phyloP scores from a whole-genome alignment of 2,797 vertebrate genomes.

The Monodelphis domestica region DNA sequence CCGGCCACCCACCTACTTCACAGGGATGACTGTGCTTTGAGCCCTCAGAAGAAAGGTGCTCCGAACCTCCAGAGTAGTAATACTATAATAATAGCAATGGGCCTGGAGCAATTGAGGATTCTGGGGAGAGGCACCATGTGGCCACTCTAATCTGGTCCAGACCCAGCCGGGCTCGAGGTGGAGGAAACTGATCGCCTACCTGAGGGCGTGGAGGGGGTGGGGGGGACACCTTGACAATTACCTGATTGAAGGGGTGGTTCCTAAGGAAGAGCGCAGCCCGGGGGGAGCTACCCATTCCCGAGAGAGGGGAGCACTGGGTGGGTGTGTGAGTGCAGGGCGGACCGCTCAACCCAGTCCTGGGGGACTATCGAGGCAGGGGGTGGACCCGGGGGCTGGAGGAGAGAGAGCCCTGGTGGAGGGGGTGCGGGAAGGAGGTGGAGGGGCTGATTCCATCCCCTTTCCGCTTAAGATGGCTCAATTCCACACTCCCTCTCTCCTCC shows the following conservation, averaged over 20 bases:
- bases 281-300: background rate
- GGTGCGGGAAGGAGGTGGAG: conserved; percentile 14
- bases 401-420: background rate
- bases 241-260: background rate
- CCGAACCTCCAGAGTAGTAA: background rate
- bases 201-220: background rate
- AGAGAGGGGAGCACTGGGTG: background rate
- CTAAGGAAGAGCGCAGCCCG: background rate
- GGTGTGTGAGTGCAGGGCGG: no score
- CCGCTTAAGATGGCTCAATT: conserved; percentile 72
- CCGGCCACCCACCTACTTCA: conserved; percentile 21
- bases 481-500: conserved; percentile 45
- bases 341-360: background rate
- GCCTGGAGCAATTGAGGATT: background rate
- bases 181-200: conserved; percentile 47
- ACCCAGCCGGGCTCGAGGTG: conserved; percentile 57
- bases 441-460: conserved; percentile 32
- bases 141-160: background rate
- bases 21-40: background rate
- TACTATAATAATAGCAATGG: background rate
- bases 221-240: background rate
- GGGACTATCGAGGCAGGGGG: conserved; percentile 68
- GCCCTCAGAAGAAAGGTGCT: conserved; percentile 10
- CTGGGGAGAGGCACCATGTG: background rate
- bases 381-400: conserved; percentile 54